Evolutionary conservation across 1,140 invertebrate species (phyloP).

Genomic region (Pachypeltis micranthus): DNA sequence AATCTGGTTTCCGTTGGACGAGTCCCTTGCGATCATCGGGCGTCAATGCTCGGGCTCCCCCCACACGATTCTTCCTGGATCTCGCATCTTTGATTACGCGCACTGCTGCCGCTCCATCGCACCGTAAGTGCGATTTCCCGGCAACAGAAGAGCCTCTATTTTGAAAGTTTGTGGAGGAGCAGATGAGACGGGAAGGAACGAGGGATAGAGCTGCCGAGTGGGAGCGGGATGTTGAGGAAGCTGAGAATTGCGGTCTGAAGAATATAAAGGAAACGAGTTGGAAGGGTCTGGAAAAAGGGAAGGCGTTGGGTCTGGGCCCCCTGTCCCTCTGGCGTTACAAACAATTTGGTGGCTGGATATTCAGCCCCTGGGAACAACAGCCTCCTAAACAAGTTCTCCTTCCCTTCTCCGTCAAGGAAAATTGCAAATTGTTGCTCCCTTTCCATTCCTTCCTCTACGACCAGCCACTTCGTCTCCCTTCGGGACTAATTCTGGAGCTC

Average conservation of each 20-base stretch:
- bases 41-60: too few species aligned
- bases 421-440: slow-evolving; percentile 20
- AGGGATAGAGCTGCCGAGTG: too few species aligned
- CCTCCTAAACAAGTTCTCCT: not conserved
- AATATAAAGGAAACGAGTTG: slow-evolving; percentile 4
- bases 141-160: too few species aligned
- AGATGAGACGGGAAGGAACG: too few species aligned
- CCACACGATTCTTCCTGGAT: too few species aligned
- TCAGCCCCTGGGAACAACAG: slow-evolving; percentile 11
- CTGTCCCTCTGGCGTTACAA: slow-evolving; percentile 15
- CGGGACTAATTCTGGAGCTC: not conserved
- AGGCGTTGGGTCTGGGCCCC: slow-evolving; percentile 6
- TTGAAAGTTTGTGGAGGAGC: too few species aligned
- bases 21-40: too few species aligned
- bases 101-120: too few species aligned
- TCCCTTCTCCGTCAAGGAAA: not conserved
- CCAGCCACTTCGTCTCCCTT: not conserved
- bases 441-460: too few species aligned
- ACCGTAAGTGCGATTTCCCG: too few species aligned
- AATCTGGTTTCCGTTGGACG: too few species aligned
- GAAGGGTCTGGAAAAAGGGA: not conserved
- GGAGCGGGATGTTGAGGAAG: slow-evolving; percentile 2
- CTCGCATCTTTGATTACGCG: too few species aligned
- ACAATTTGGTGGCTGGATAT: slow-evolving; percentile 20
- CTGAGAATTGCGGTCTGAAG: slow-evolving; percentile 11